Conservation (phyloP, 2,888 invertebrate species). For the Pardosa pseudoannulata region DNA sequence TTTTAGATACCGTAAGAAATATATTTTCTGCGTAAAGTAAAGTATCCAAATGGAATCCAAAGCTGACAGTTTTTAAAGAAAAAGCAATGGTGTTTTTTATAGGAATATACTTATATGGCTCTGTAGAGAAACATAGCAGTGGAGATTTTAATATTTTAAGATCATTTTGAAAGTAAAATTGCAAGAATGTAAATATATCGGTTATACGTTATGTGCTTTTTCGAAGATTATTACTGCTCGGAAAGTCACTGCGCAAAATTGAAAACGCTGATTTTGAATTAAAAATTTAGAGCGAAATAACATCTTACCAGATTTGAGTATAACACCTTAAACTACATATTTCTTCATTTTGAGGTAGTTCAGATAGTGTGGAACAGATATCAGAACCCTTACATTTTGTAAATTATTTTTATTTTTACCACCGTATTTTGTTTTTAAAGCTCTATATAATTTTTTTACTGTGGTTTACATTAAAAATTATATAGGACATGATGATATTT, state of each 20-base stretch:
- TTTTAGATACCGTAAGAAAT: no score
- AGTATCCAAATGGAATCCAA: no score
- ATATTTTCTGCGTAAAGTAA: no score
- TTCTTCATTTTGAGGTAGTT: no score
- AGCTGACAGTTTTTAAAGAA: neutral
- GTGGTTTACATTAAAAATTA: no score
- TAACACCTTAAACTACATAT: no score
- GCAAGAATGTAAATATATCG: neutral
- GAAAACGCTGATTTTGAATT: neutral
- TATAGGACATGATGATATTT: no score
- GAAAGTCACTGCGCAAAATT: neutral
- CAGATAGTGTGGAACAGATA: no score
- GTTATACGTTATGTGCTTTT: neutral
- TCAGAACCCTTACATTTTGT: no score
- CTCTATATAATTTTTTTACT: no score
- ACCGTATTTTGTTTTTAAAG: no score
- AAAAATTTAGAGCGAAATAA: neutral
- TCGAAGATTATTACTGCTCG: neutral
- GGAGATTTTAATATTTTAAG: neutral
- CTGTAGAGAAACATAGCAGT: neutral
- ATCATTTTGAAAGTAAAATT: neutral
- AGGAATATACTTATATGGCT: neutral
- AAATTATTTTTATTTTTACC: no score
- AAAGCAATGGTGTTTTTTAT: neutral
- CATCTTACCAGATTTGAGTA: neutral